Evolutionary conservation across 2,888 invertebrate genomes (phyloP).

Genomic region (Oxyteleia sp.): DNA sequence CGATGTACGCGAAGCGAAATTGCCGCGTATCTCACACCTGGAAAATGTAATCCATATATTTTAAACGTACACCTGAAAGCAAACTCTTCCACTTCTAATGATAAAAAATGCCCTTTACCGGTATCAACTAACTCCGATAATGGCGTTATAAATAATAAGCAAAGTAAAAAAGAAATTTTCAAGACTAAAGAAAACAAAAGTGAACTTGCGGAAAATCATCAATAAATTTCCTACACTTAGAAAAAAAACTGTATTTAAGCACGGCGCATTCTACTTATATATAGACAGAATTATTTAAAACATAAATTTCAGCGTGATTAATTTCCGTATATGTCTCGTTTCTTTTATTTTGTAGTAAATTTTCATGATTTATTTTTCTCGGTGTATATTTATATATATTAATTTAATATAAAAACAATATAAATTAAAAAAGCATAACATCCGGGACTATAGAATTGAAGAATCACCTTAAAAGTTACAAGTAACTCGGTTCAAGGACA

Average conservation of each 20-base stretch:
- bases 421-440: too few species aligned
- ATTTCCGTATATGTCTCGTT: constrained; percentile 4
- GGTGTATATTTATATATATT: too few species aligned
- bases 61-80: constrained; percentile 3
- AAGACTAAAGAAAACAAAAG: constrained; percentile 37
- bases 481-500: constrained; percentile 23
- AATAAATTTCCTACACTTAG: constrained; percentile 28
- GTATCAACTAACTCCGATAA: constrained; percentile 23
- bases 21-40: constrained; percentile 6
- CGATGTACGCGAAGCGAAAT: constrained; percentile 11
- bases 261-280: constrained; percentile 14
- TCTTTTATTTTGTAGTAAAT: too few species aligned
- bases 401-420: too few species aligned
- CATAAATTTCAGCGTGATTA: constrained; percentile 40
- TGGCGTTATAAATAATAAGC: constrained; percentile 37
- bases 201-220: constrained; percentile 24
- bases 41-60: constrained; percentile 29
- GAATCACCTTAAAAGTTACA: too few species aligned
- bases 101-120: constrained; percentile 20
- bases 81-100: constrained; percentile 16
- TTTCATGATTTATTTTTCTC: too few species aligned
- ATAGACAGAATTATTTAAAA: constrained; percentile 43
- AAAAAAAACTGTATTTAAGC: constrained; percentile 8
- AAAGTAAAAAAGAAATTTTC: constrained; percentile 25
- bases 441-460: too few species aligned